phyloP scores from a whole-genome alignment of 1,140 invertebrate genomes.

The Streblospio benedicti region DNA sequence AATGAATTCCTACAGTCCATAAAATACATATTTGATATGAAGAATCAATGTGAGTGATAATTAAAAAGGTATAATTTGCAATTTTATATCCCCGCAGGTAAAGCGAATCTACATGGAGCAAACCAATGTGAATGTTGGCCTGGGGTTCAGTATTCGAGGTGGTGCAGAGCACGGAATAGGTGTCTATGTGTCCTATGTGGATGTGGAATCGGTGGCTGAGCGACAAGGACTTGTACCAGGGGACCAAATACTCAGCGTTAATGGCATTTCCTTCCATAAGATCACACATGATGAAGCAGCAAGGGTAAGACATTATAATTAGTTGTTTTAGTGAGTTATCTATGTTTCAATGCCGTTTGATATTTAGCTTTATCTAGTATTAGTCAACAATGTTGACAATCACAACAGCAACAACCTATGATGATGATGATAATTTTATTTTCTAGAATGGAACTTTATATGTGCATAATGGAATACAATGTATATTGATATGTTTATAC shows the following conservation, averaged over 20 bases:
- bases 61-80: too few species aligned
- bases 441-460: too few species aligned
- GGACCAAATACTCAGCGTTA: slow-evolving; percentile 33
- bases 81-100: too few species aligned
- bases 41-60: too few species aligned
- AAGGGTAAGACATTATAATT: slow-evolving; percentile 21
- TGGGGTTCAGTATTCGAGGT: slow-evolving; percentile 86
- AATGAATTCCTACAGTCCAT: too few species aligned
- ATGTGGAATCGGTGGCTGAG: slow-evolving; percentile 79
- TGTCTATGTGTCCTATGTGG: slow-evolving; percentile 88
- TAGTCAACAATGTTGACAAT: too few species aligned
- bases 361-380: background rate
- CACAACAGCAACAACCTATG: too few species aligned
- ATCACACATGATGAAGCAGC: slow-evolving; percentile 34
- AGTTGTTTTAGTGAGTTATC: background rate
- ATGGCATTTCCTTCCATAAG: slow-evolving; percentile 32
- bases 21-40: too few species aligned
- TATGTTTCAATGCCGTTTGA: background rate
- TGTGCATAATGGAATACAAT: too few species aligned
- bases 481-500: too few species aligned
- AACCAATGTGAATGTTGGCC: slow-evolving; percentile 65
- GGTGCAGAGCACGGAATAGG: slow-evolving; percentile 84
- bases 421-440: too few species aligned
- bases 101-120: background rate
- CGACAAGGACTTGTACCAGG: slow-evolving; percentile 27